A percentile compares a stretch with the other conserved stretches of the same genome.
phyloP scores from a whole-genome alignment of 1,140 invertebrate species.

The Euschistus heros region DNA sequence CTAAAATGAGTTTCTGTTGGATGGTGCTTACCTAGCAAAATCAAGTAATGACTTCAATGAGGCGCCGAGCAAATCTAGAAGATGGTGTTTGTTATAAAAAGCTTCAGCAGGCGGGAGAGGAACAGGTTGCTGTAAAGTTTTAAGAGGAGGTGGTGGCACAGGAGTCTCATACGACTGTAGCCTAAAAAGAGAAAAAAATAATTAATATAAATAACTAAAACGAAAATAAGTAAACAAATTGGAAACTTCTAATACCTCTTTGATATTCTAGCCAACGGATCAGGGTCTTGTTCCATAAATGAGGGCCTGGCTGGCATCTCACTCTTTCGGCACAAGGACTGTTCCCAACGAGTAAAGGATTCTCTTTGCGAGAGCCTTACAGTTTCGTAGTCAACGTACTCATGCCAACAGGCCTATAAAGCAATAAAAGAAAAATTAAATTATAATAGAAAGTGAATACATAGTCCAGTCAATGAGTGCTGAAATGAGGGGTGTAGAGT shows the following conservation, averaged over 20 bases:
- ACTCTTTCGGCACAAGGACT: constrained; percentile 26
- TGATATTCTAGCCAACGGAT: constrained; percentile 28
- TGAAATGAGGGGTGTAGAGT: too few relatives aligned
- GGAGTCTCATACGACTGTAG: constrained; percentile 52
- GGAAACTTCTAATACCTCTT: constrained; percentile 26
- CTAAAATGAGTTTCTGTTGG: too few relatives aligned
- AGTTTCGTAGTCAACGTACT: constrained; percentile 49
- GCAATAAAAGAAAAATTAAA: neutral
- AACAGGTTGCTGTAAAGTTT: constrained; percentile 32
- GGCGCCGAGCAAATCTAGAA: constrained; percentile 37
- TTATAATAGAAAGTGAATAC: constrained; percentile 11
- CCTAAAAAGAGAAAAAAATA: constrained; percentile 22
- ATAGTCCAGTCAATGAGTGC: too few relatives aligned
- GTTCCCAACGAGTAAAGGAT: constrained; percentile 40
- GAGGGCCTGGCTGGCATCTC: constrained; percentile 8
- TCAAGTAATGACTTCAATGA: constrained; percentile 46
- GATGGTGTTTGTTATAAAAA: constrained; percentile 30
- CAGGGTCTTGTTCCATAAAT: constrained; percentile 21
- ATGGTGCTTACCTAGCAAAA: constrained; percentile 45
- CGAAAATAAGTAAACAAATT: neutral
- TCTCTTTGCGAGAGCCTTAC: constrained; percentile 42
- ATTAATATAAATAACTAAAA: neutral
- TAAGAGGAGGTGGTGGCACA: constrained; percentile 38
- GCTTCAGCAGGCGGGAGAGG: constrained; percentile 32
- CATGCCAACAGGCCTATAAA: constrained; percentile 49